A percentile compares a stretch with the other conserved stretches of the same genome.
Conservation (phyloP, 2,113 vertebrate species). For the Speoplatyrhinus poulsoni region DNA sequence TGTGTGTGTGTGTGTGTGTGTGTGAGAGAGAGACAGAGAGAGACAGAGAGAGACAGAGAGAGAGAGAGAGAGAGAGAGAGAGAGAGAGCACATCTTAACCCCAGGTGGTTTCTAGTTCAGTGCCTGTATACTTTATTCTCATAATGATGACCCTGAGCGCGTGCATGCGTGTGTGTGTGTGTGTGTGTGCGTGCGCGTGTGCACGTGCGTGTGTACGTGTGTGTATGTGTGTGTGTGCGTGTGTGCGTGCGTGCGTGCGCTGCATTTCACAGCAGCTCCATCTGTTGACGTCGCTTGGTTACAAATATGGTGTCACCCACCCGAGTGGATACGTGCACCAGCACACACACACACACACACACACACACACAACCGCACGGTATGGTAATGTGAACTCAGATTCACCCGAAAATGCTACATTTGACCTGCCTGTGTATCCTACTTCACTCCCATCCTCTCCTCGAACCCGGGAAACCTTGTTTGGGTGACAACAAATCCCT, state of each 20-base stretch:
- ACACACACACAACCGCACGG: conserved; percentile 31
- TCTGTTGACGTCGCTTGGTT: conserved; percentile 77
- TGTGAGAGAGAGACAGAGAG: not conserved
- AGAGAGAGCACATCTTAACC: not conserved
- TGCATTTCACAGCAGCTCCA: conserved; percentile 46
- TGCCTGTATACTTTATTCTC: conserved; percentile 4
- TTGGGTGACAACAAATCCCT: conserved; percentile 76
- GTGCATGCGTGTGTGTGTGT: conserved; percentile 49
- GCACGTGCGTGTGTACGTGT: conserved; percentile 21
- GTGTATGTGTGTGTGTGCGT: conserved; percentile 42
- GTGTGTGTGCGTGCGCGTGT: not conserved
- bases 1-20: not conserved
- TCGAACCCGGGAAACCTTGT: conserved; percentile 6
- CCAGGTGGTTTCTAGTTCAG: conserved; percentile 68
- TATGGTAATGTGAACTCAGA: conserved; percentile 98
- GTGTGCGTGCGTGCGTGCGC: conserved; percentile 10
- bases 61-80: not conserved
- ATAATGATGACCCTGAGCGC: not conserved
- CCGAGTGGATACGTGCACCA: conserved; percentile 39
- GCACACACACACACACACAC: conserved; percentile 18
- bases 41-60: not conserved
- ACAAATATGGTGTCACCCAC: conserved; percentile 68
- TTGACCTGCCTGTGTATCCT: conserved; percentile 89
- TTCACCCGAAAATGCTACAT: conserved; percentile 86
- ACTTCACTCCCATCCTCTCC: conserved; percentile 68